These are phyloP conservation scores for Anastrepha ludens DNA, from an alignment of 1,140 invertebrate genomes.

Conservation along the genomic window DNA sequence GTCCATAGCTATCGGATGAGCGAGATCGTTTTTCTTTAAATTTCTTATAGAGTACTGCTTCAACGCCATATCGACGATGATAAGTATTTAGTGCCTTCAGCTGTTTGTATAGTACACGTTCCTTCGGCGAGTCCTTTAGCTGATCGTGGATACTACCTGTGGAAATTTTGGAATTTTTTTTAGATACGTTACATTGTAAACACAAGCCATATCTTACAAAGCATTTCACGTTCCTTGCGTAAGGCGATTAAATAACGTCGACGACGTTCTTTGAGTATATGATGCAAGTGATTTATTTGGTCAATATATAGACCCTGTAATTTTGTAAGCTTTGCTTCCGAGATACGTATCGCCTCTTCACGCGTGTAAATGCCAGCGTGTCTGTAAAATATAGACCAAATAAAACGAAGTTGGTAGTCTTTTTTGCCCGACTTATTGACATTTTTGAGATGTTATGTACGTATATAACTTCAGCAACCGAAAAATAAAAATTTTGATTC, in stretches of 20 bases:
- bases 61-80: slow-evolving; percentile 83
- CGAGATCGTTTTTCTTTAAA: slow-evolving; percentile 84
- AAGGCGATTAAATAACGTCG: slow-evolving; percentile 83
- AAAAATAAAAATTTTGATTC: not conserved
- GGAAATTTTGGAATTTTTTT: not conserved
- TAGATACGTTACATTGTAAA: not conserved
- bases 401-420: too few species aligned
- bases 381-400: slow-evolving; percentile 73
- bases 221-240: slow-evolving; percentile 86
- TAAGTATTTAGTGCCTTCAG: slow-evolving; percentile 88
- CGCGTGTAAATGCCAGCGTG: slow-evolving; percentile 91
- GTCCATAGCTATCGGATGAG: slow-evolving; percentile 72
- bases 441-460: too few species aligned
- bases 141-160: slow-evolving; percentile 66
- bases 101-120: slow-evolving; percentile 85
- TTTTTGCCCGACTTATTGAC: too few species aligned
- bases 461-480: not conserved
- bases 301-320: slow-evolving; percentile 77
- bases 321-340: slow-evolving; percentile 84
- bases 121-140: slow-evolving; percentile 80
- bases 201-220: slow-evolving; percentile 78
- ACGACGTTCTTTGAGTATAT: slow-evolving; percentile 78
- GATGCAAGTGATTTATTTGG: slow-evolving; percentile 33
- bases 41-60: slow-evolving; percentile 87
- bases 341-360: slow-evolving; percentile 88